These are phyloP conservation scores for Coelopa pilipes DNA, from an alignment of 2,888 invertebrate genomes.

Conservation along the genomic window DNA sequence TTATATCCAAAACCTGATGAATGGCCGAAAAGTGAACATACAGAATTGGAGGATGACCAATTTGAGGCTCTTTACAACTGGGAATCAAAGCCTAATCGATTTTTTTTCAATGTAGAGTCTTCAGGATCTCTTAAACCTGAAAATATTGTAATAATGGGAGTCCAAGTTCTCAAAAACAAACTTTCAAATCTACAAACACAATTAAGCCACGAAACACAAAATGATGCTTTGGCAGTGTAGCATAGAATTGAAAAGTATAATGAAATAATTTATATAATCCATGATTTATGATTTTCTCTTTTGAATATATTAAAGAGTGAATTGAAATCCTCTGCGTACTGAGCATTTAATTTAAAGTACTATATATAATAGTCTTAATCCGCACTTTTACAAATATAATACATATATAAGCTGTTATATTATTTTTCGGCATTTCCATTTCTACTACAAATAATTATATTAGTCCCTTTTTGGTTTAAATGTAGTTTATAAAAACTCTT, in stretches of 20 bases:
- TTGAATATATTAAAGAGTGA: too few species aligned
- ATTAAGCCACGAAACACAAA: conserved; percentile 86
- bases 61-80: conserved; percentile 94
- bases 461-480: too few species aligned
- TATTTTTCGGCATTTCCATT: too few species aligned
- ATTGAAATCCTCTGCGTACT: too few species aligned
- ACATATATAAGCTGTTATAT: too few species aligned
- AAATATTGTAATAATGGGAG: conserved; percentile 95
- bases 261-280: too few species aligned
- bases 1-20: conserved; percentile 96
- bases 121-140: conserved; percentile 94
- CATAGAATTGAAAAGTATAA: not conserved
- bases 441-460: too few species aligned
- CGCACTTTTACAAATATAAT: too few species aligned
- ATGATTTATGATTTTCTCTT: too few species aligned
- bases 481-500: too few species aligned
- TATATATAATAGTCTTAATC: too few species aligned
- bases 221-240: conserved; percentile 79
- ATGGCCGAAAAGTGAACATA: conserved; percentile 99
- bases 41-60: conserved; percentile 91
- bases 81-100: conserved; percentile 96
- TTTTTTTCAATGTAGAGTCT: conserved; percentile 96
- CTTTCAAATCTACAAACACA: conserved; percentile 94
- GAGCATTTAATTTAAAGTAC: too few species aligned
- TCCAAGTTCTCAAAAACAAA: conserved; percentile 93